Evolutionary conservation across 2,888 invertebrate genomes (phyloP).

Genomic region (Diarsia brunnea): DNA sequence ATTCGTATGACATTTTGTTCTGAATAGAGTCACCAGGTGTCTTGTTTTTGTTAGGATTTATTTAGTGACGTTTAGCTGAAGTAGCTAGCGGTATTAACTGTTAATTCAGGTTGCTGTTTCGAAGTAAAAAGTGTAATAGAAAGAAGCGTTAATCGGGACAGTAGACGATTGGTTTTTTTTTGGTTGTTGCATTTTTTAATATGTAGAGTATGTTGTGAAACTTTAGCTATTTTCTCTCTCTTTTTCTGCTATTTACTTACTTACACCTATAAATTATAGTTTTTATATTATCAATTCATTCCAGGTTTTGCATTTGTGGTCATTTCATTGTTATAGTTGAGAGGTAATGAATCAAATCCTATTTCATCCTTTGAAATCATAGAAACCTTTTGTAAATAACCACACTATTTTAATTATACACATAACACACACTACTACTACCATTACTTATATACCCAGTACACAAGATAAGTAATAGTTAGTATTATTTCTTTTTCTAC

Average conservation of each 20-base stretch:
- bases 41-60: slow-evolving; percentile 35
- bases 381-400: no score
- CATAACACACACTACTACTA: no score
- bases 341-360: neutral
- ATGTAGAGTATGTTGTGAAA: neutral
- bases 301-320: neutral
- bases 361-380: neutral
- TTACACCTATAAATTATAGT: neutral
- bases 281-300: neutral
- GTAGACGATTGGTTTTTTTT: neutral
- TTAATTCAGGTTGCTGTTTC: slow-evolving; percentile 23
- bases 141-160: neutral
- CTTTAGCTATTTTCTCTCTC: no score
- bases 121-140: neutral
- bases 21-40: slow-evolving; percentile 44
- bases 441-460: neutral
- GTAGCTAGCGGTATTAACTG: slow-evolving; percentile 14
- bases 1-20: slow-evolving; percentile 65
- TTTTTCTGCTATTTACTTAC: no score
- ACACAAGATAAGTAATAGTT: neutral
- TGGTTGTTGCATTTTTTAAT: neutral
- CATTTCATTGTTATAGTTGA: neutral
- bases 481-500: neutral
- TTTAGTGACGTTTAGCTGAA: slow-evolving; percentile 22
- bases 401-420: no score